Evolutionary conservation across 2,797 vertebrate genomes (phyloP).

Genomic region (Tolypeutes matacus): DNA sequence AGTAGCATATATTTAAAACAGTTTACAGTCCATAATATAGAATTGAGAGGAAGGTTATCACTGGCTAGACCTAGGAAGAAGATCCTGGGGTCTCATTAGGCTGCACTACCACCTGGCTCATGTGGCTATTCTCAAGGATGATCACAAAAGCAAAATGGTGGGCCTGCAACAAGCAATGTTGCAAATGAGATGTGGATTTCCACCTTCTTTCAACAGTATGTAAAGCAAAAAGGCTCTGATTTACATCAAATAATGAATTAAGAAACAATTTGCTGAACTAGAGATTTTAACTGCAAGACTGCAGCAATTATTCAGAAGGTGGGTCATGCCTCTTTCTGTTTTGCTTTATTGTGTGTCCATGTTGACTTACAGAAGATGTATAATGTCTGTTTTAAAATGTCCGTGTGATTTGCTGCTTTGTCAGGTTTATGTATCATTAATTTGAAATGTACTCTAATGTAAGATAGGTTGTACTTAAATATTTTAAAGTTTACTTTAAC

Average conservation of each 20-base stretch:
- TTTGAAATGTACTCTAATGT: neutral
- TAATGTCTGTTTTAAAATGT: conserved; percentile 26
- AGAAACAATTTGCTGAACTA: neutral
- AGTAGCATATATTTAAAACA: conserved; percentile 20
- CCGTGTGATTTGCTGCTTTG: conserved; percentile 13
- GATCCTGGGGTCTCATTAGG: neutral
- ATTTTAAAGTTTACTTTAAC: conserved; percentile 12
- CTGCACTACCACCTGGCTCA: neutral
- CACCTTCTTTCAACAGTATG: neutral
- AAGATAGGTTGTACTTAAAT: neutral
- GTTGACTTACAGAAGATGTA: conserved; percentile 8
- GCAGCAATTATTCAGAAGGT: neutral
- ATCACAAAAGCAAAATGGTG: neutral
- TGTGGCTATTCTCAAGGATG: neutral
- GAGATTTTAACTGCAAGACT: conserved; percentile 29
- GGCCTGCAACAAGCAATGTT: neutral
- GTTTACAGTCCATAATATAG: conserved; percentile 6
- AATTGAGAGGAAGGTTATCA: conserved; percentile 26
- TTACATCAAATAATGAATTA: conserved; percentile 48
- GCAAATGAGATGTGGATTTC: neutral
- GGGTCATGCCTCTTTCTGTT: conserved; percentile 15
- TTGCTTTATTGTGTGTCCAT: neutral
- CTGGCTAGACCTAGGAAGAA: neutral
- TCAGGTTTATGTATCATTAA: neutral
- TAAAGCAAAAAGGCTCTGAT: neutral